Conservation (phyloP, 1,140 invertebrate genomes). For the Anthonomus grandis region DNA sequence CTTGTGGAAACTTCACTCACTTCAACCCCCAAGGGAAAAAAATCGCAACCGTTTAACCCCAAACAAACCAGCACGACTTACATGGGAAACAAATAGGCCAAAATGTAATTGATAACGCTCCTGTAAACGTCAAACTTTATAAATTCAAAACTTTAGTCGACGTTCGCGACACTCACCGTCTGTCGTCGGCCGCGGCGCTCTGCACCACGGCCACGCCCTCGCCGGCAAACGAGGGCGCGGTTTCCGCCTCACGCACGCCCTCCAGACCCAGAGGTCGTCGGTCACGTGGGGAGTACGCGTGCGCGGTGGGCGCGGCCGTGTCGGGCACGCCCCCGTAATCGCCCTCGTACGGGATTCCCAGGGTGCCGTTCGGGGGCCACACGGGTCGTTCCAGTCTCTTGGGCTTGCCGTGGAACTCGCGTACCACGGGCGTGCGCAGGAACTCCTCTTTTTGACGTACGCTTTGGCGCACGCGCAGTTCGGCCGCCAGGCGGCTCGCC, state of each 20-base stretch:
- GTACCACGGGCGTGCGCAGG: constrained; percentile 66
- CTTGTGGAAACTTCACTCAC: neutral
- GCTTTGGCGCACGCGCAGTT: constrained; percentile 75
- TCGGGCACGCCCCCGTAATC: constrained; percentile 28
- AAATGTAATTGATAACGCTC: constrained; percentile 29
- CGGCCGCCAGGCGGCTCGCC: constrained; percentile 63
- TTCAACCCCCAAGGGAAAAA: neutral
- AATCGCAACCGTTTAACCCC: neutral
- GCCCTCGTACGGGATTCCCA: neutral
- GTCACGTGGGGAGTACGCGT: constrained; percentile 31
- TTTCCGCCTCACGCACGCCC: constrained; percentile 30
- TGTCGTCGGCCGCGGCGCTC: constrained; percentile 29
- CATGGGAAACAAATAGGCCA: constrained; percentile 27
- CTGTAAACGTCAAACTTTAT: constrained; percentile 14
- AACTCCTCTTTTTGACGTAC: constrained; percentile 87
- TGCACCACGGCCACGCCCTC: constrained; percentile 18
- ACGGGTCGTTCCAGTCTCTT: constrained; percentile 69
- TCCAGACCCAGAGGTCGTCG: constrained; percentile 1
- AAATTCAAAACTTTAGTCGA: neutral
- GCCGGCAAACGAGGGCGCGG: constrained; percentile 23
- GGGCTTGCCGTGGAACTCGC: constrained; percentile 73
- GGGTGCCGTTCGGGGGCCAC: constrained; percentile 61
- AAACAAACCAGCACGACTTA: constrained; percentile 5
- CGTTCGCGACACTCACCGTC: constrained; percentile 24
- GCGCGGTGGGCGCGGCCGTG: constrained; percentile 15